Percentiles rank a stretch among this genome's conserved stretches.
Evolutionary conservation across 2,888 invertebrate genomes (phyloP).

Genomic region (Pterobdella sp.): DNA sequence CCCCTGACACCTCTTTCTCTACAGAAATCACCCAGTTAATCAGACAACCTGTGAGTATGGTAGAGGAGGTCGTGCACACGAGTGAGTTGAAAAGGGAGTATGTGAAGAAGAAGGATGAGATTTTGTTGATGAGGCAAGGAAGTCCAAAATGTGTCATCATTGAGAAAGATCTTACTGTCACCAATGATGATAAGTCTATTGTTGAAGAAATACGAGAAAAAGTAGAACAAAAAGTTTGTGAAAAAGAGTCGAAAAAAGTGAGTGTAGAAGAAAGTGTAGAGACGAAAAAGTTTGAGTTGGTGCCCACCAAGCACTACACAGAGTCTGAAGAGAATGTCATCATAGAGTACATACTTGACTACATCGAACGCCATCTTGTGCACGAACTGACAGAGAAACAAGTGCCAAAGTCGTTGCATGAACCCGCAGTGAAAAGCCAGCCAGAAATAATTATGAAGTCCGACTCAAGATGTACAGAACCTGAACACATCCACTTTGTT

Average conservation of each 20-base stretch:
- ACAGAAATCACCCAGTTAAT: conserved; percentile 3
- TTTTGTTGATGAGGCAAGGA: neutral
- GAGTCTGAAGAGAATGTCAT: conserved; percentile 4
- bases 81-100: conserved; percentile 4
- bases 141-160: neutral
- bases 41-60: neutral
- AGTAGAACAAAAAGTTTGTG: neutral
- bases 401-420: neutral
- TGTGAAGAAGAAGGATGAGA: neutral
- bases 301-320: neutral
- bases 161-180: neutral
- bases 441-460: conserved; percentile 8
- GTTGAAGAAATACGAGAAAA: neutral
- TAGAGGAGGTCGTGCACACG: neutral
- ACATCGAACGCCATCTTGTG: neutral
- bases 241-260: neutral
- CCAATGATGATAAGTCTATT: neutral
- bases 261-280: neutral
- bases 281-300: neutral
- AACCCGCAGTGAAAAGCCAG: conserved; percentile 6
- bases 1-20: neutral
- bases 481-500: neutral
- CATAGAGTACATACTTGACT: neutral
- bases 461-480: neutral
- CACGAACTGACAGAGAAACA: neutral